Conservation (phyloP, 2,113 vertebrate species). For the Toxotes chatareus region DNA sequence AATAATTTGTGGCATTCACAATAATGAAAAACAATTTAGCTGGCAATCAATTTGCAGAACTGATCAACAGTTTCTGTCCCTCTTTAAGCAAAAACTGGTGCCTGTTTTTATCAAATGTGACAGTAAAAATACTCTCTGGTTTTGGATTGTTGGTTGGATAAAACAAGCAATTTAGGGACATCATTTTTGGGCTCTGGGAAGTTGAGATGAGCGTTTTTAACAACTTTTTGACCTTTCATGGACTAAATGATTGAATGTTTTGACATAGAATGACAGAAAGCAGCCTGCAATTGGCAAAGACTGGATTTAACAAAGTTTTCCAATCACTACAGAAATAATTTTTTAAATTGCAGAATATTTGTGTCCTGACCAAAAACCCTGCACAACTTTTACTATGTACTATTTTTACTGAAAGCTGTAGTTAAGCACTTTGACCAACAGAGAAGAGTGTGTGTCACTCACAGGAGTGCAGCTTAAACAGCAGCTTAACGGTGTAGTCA, state of each 20-base stretch:
- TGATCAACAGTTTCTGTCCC: too few relatives aligned
- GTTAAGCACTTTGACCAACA: conserved; percentile 20
- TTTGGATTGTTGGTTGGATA: too few relatives aligned
- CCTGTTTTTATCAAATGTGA: too few relatives aligned
- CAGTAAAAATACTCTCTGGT: too few relatives aligned
- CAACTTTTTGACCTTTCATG: neutral
- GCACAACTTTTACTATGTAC: neutral
- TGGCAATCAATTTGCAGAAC: too few relatives aligned
- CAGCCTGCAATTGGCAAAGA: neutral
- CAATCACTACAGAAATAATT: neutral
- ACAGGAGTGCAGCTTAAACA: conserved; percentile 99
- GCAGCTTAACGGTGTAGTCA: conserved; percentile 96
- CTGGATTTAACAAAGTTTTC: neutral
- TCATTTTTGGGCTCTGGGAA: neutral
- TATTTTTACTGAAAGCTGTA: neutral
- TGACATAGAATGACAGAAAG: too few relatives aligned
- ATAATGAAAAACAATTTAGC: too few relatives aligned
- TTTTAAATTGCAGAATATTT: neutral
- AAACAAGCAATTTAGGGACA: neutral
- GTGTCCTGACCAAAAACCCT: neutral
- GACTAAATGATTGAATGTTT: neutral
- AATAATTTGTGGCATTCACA: neutral
- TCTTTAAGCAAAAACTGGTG: neutral
- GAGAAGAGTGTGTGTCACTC: conserved; percentile 78
- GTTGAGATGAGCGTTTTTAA: neutral